Conservation (phyloP, 1,140 invertebrate species). For the Chelonus insularis region DNA sequence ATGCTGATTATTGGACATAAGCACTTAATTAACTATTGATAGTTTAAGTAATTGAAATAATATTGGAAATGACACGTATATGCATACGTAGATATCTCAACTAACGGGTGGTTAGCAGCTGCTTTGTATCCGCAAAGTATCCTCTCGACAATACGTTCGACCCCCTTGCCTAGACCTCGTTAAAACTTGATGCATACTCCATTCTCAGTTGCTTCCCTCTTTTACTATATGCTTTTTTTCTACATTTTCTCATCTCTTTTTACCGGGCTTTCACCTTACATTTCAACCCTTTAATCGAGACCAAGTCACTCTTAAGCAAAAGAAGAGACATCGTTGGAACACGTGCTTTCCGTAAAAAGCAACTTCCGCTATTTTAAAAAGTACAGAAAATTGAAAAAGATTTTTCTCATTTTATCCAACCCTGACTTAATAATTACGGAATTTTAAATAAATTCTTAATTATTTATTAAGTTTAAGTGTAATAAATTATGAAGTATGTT, state of each 20-base stretch:
- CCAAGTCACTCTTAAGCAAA: not conserved
- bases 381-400: not conserved
- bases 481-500: no score
- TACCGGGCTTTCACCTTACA: not conserved
- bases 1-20: no score
- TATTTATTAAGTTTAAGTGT: no score
- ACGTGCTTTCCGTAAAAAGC: not conserved
- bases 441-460: no score
- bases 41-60: no score
- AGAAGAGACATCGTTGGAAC: not conserved
- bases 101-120: slow-evolving; percentile 7
- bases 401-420: no score
- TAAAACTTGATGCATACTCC: slow-evolving; percentile 27
- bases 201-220: slow-evolving; percentile 5
- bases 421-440: no score
- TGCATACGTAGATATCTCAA: no score
- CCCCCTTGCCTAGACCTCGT: slow-evolving; percentile 20
- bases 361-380: not conserved
- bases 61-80: no score
- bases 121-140: slow-evolving; percentile 24
- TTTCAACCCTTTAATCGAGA: slow-evolving; percentile 12
- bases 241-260: slow-evolving; percentile 1
- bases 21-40: no score
- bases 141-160: slow-evolving; percentile 19
- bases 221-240: not conserved